Evolutionary conservation across 2,888 invertebrate genomes (phyloP), one percentile per base, ranked within the genome.

Genomic region (Agrochola lota): DNA sequence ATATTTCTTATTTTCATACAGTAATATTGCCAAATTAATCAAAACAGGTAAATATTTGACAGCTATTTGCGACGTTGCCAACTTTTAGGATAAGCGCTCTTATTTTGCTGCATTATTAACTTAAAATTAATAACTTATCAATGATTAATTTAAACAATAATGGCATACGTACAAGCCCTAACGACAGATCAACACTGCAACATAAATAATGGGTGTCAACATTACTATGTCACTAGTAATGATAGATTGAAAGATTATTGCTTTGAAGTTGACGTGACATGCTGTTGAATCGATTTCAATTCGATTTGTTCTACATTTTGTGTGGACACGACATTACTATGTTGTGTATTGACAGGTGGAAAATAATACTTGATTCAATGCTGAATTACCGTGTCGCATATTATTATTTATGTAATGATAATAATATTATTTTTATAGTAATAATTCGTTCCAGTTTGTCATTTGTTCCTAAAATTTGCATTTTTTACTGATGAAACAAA

Each of bases 211-310:
- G 74, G 67, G 46, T 73, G 74, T 74, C 73, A 80, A 67, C 83
- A 85, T 85, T 69, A 62, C 75, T 23, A 63, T 77, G 87, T 81
- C 85, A 87, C 46, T 52, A 62, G 46, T 66, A 77, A 74, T 80
- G 85, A 75, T 60, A 78, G 78, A 89, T 76, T 85, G 82, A 83
- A 76, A 75, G 64, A 84, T 84, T 73, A 76, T 69, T 69, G 64
- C 72, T 82, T 85, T 77, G 77, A 72, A 78, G 77, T 74, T 23
- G 60, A 17, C 43, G 49, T 73, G 85, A 73, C 75, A 71, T 23
- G 62, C 57, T 52, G 60, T 68, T 78, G 74, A 84, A 74, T 78
- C 72, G 71, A 74, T 75, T 85, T 75, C 57, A 69, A 43, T 74
- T 46, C 77, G 69, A 84, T 84, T 55, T 69, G 74, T 69, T 52